Evolutionary conservation across 1,140 invertebrate species (phyloP), one percentile per base, ranked within the genome.

Genomic region (Rhyacophila brunnea): DNA sequence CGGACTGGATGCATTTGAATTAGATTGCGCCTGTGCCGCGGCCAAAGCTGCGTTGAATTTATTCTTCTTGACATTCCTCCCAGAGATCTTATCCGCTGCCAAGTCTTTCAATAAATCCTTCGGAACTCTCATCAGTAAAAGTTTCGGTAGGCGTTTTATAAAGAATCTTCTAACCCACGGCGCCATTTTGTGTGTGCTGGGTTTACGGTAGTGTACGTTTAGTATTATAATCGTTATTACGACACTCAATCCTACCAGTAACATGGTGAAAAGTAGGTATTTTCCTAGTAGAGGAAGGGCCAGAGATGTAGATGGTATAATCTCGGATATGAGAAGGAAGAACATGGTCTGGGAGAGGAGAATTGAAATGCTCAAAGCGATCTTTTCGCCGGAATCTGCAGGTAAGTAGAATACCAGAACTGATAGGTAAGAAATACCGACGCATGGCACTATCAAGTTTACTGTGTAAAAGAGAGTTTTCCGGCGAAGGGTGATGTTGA

Each of bases 171-270:
- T 79, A 6, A 96, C 88, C 92, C 93, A 96, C 0, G 90, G 90
- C 0, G 91, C 86, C 92, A 98, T 97, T 74, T 92, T 91, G 74
- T 99, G 96, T 0, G 97, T 99, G 64, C 94, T 95, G 1, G 98
- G 96, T 69, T 98, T 98, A 1, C 98, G 90, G 72, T 98, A 99
- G 73, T 99, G 97, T n/a, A 99, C 91, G 74, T 99, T 99, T 18
- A 99, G 80, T 67, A 99, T 96, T 54, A 97, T 87, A 64, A 99
- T 98, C 15, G 98, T 99, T 62, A 98, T 91, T 13, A 98, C 87
- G 36, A 99, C 96, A 15, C 96, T 99, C 6, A 98, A 75, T 0
- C 91, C 96, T 1, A 99, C 96, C 17, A 99, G 81, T 36, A 99
- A 84, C 95, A 99, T 98, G 1, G 97, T 99, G 72, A 99, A 99